Percentiles rank a stretch among this genome's conserved stretches.
These are phyloP conservation scores for Eptesicus fuscus DNA, from an alignment of 2,113 vertebrate species.

Conservation along the genomic window DNA sequence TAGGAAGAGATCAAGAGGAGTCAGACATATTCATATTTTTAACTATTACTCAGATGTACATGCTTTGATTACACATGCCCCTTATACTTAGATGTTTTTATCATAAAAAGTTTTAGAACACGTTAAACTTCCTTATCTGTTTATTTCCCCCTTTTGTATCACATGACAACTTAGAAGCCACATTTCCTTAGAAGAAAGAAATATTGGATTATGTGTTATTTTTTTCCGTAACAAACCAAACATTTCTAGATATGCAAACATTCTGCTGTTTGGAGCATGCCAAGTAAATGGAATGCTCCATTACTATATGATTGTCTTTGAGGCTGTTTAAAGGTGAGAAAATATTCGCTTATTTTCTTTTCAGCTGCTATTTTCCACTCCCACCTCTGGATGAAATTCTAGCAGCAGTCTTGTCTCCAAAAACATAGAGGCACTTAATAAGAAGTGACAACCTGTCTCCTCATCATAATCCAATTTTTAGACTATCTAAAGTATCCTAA, in stretches of 20 bases:
- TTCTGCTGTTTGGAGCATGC: neutral
- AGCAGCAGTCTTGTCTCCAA: neutral
- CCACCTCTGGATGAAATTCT: neutral
- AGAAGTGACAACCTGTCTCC: conserved; percentile 18
- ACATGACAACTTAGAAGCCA: neutral
- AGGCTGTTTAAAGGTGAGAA: neutral
- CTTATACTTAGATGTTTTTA: neutral
- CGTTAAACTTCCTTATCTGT: neutral
- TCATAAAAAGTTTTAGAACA: neutral
- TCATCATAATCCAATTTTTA: conserved; percentile 45
- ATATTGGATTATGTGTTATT: neutral
- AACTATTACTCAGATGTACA: neutral
- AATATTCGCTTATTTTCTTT: neutral
- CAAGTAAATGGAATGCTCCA: neutral
- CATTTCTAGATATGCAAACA: neutral
- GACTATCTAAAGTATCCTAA: conserved; percentile 3
- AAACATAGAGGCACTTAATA: conserved; percentile 7
- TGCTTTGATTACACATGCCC: neutral
- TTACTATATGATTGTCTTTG: neutral
- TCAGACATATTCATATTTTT: neutral
- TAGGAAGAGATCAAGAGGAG: neutral
- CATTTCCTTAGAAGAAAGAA: neutral
- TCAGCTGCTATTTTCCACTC: neutral
- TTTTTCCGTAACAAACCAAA: neutral
- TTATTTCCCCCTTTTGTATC: neutral